These are phyloP conservation scores for Strix occidentalis DNA, from an alignment of 2,797 vertebrate species.

Conservation along the genomic window DNA sequence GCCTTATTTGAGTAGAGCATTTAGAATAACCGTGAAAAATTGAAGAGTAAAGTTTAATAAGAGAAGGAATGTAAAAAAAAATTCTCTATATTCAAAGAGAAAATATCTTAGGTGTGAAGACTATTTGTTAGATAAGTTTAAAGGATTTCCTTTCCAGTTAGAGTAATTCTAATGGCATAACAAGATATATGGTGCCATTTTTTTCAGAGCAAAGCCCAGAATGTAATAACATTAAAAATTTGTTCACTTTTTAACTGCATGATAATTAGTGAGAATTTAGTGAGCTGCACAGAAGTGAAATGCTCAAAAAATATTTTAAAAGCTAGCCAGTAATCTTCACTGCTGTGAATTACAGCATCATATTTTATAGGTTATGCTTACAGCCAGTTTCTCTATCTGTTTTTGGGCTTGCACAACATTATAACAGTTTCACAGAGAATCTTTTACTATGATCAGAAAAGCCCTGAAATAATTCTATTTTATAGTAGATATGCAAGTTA, in stretches of 20 bases:
- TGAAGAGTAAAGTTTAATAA: neutral
- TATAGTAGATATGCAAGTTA: neutral
- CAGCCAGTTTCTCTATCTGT: neutral
- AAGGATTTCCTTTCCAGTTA: constrained; percentile 28
- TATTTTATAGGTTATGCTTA: constrained; percentile 24
- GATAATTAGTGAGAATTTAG: constrained; percentile 63
- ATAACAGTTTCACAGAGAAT: neutral
- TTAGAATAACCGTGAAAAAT: neutral
- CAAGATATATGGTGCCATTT: constrained; percentile 35
- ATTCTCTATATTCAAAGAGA: neutral
- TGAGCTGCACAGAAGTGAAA: constrained; percentile 42
- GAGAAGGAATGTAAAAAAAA: neutral
- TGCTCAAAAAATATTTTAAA: constrained; percentile 50
- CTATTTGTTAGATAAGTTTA: constrained; percentile 35
- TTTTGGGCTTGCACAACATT: neutral
- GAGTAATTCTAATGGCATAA: constrained; percentile 12
- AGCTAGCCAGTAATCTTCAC: constrained; percentile 4
- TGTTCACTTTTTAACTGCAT: constrained; percentile 64
- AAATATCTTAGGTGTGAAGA: neutral
- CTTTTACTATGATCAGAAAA: neutral
- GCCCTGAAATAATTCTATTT: neutral
- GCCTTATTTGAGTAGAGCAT: neutral
- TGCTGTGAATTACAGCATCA: neutral
- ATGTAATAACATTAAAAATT: constrained; percentile 50
- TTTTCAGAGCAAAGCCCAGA: constrained; percentile 33